These are phyloP conservation scores for Tenthredo notha DNA, from an alignment of 2,888 invertebrate species.

Conservation along the genomic window DNA sequence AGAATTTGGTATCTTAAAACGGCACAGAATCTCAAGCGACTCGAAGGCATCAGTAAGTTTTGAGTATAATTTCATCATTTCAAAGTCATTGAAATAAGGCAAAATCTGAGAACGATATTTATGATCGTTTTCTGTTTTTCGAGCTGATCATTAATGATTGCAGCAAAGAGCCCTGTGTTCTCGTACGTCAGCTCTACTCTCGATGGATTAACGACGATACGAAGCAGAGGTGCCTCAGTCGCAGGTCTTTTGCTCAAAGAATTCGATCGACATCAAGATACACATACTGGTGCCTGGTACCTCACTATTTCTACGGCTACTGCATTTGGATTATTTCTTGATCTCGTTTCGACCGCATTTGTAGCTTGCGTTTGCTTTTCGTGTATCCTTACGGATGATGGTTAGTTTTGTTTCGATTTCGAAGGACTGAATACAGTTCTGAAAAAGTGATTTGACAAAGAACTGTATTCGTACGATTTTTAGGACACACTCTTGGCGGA, in stretches of 20 bases:
- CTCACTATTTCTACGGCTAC: constrained; percentile 83
- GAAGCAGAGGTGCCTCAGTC: constrained; percentile 85
- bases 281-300: constrained; percentile 86
- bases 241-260: constrained; percentile 86
- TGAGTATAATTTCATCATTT: neutral
- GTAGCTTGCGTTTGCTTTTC: constrained; percentile 83
- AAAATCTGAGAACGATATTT: neutral
- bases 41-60: constrained; percentile 79
- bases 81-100: neutral
- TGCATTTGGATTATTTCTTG: constrained; percentile 88
- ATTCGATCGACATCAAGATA: constrained; percentile 86
- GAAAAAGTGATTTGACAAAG: neutral
- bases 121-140: neutral
- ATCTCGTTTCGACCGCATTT: constrained; percentile 85
- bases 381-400: constrained; percentile 82
- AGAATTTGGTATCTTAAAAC: constrained; percentile 84
- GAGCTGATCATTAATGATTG: constrained; percentile 51
- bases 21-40: constrained; percentile 86
- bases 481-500: constrained; percentile 81
- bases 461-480: constrained; percentile 29
- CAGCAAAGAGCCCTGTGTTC: constrained; percentile 91
- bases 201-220: constrained; percentile 92
- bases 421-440: neutral
- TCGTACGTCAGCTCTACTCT: constrained; percentile 93
- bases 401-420: constrained; percentile 71